phyloP scores from a whole-genome alignment of 1,140 invertebrate species.

The Temnothorax curvispinosus region DNA sequence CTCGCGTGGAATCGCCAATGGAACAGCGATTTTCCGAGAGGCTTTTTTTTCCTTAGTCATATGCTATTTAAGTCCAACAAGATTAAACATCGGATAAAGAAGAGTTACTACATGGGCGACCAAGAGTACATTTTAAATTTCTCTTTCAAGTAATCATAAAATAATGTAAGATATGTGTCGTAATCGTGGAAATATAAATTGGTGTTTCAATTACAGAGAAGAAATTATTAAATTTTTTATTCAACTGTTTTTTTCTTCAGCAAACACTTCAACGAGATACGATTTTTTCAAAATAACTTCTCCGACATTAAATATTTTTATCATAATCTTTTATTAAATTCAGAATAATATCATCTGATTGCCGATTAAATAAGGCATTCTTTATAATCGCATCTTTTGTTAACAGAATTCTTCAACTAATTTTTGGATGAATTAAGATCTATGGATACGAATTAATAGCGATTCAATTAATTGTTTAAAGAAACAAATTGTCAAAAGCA shows the following conservation, averaged over 20 bases:
- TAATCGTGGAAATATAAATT: not conserved
- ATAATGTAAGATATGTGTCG: not conserved
- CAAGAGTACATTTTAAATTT: not conserved
- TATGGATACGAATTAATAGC: not conserved
- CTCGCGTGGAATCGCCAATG: slow-evolving; percentile 28
- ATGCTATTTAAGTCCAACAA: not conserved
- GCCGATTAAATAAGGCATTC: not conserved
- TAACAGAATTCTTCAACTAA: not conserved
- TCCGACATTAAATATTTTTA: not conserved
- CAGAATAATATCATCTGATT: not conserved
- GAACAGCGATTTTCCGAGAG: not conserved
- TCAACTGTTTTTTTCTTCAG: not conserved
- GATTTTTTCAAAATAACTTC: not conserved
- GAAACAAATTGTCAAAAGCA: not conserved
- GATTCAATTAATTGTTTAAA: not conserved
- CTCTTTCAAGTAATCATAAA: not conserved
- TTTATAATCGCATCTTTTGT: not conserved
- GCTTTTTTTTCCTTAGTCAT: not conserved
- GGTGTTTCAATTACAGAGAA: not conserved
- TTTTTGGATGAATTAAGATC: not conserved
- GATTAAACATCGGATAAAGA: not conserved
- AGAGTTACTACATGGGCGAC: not conserved
- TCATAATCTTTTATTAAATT: not conserved
- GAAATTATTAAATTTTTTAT: too few relatives aligned
- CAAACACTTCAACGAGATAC: not conserved